phyloP scores from a whole-genome alignment of 2,113 vertebrate species.

The Trachemys scripta region DNA sequence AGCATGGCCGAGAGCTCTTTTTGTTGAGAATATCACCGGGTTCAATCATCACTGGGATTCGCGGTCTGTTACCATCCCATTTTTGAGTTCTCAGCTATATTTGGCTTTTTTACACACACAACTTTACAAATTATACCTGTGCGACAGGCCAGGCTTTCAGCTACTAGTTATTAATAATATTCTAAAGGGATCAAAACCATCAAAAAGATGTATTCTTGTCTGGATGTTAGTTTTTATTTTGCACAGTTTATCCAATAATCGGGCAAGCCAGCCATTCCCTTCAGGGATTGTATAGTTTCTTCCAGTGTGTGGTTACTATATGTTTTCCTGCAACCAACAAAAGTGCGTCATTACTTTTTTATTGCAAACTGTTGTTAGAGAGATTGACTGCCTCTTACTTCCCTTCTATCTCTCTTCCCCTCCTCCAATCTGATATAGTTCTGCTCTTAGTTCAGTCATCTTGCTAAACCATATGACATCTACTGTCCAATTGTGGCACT shows the following conservation, averaged over 20 bases:
- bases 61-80: background rate
- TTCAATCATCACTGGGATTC: background rate
- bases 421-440: background rate
- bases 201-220: background rate
- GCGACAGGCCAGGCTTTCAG: background rate
- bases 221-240: background rate
- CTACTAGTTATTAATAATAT: background rate
- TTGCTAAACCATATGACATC: slow-evolving; percentile 15
- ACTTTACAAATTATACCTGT: background rate
- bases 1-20: background rate
- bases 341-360: background rate
- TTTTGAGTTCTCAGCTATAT: background rate
- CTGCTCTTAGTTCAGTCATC: background rate
- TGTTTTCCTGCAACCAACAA: background rate
- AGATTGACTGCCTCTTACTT: rapidly evolving
- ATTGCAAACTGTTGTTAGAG: background rate
- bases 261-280: background rate
- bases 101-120: background rate
- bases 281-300: background rate
- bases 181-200: background rate
- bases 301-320: rapidly evolving
- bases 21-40: background rate
- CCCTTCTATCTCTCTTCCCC: background rate
- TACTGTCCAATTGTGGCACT: slow-evolving; percentile 6
- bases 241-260: rapidly evolving